A percentile compares a stretch with the other conserved stretches of the same genome.
Evolutionary conservation across 92 coral and sea anemone genomes (phyloP).

Genomic region (Porites divaricata): DNA sequence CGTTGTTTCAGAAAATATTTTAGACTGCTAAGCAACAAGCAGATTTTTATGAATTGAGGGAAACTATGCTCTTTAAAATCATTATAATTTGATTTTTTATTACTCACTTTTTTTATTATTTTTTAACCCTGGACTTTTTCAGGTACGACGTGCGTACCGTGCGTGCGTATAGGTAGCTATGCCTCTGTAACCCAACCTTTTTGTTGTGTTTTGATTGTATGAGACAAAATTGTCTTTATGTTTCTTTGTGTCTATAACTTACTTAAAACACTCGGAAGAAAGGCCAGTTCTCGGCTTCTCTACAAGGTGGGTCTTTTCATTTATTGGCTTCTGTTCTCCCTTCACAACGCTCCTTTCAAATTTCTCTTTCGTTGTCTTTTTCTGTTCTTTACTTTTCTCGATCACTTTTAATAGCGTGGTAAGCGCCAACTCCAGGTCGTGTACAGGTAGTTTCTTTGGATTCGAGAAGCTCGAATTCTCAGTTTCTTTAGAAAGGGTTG

Average conservation of each 20-base stretch:
- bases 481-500: background rate
- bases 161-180: no score
- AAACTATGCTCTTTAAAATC: no score
- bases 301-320: background rate
- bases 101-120: no score
- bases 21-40: no score
- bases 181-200: no score
- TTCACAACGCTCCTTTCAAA: conserved; percentile 48
- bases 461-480: background rate
- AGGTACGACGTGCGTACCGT: no score
- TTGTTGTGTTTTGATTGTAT: no score
- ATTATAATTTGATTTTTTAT: no score
- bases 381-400: conserved; percentile 52
- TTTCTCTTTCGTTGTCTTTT: conserved; percentile 32
- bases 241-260: background rate
- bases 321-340: conserved; percentile 45
- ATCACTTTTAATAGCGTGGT: conserved; percentile 31
- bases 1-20: no score
- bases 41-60: no score
- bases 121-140: no score
- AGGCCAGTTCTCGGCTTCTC: background rate
- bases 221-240: no score
- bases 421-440: background rate
- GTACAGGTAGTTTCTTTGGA: background rate
- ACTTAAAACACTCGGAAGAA: background rate